phyloP scores from a whole-genome alignment of 2,113 vertebrate genomes.

The Podarcis raffonei region DNA sequence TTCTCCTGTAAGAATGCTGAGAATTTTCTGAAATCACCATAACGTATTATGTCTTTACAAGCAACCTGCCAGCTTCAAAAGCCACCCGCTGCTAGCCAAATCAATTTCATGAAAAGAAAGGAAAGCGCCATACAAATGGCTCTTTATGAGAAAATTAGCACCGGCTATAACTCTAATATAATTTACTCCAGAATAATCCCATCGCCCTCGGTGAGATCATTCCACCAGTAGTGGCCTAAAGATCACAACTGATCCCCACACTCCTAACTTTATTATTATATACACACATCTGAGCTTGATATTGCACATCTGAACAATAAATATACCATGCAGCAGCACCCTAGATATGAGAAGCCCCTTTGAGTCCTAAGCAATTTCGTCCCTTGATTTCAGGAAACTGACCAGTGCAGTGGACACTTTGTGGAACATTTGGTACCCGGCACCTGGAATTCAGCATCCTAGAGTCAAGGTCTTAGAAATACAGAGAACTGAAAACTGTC shows the following conservation, averaged over 20 bases:
- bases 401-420: not conserved
- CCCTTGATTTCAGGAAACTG: not conserved
- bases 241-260: not conserved
- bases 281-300: not conserved
- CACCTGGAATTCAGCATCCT: not conserved
- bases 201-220: not conserved
- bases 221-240: not conserved
- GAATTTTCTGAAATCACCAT: conserved; percentile 12
- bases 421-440: not conserved
- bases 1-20: conserved; percentile 17
- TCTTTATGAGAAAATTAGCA: conserved; percentile 1
- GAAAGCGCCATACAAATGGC: conserved; percentile 14
- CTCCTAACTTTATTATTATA: not conserved
- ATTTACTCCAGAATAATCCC: not conserved
- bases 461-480: not conserved
- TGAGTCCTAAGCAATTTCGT: not conserved
- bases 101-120: not conserved
- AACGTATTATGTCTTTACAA: conserved; percentile 20
- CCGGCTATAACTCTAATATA: not conserved
- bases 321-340: not conserved
- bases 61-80: not conserved
- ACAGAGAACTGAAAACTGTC: not conserved
- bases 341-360: not conserved
- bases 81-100: not conserved
- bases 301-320: not conserved